These are phyloP conservation scores for Synergus japonicus DNA, from an alignment of 2,888 invertebrate species.

Conservation along the genomic window DNA sequence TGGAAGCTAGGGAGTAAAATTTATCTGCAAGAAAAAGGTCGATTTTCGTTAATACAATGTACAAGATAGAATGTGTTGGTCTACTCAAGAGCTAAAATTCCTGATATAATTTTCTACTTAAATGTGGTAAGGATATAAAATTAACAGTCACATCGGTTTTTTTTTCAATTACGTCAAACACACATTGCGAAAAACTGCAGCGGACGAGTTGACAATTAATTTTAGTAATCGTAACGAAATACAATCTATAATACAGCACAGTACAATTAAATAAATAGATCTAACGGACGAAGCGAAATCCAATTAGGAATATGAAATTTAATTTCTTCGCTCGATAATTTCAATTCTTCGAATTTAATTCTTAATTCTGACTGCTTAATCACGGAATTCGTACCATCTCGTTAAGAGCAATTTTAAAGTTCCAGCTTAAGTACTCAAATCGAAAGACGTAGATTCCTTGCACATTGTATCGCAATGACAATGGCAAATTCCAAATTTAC, in stretches of 20 bases:
- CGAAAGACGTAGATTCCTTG: not conserved
- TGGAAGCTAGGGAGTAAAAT: not conserved
- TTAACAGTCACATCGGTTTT: not conserved
- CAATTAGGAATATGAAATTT: conserved; percentile 3
- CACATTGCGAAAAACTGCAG: not conserved
- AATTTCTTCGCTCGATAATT: not conserved
- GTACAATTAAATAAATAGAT: not conserved
- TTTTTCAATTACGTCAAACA: not conserved
- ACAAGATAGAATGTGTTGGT: not conserved
- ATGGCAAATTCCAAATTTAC: not conserved
- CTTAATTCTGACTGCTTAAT: not conserved
- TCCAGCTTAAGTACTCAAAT: not conserved
- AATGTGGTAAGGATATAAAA: not conserved
- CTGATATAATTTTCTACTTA: not conserved
- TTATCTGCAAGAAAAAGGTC: not conserved
- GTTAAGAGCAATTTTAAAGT: not conserved
- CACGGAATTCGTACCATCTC: not conserved
- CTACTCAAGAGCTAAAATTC: not conserved
- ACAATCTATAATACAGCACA: conserved; percentile 30
- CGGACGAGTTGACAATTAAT: conserved; percentile 1
- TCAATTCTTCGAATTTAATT: not conserved
- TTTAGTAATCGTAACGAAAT: not conserved
- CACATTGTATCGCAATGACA: not conserved
- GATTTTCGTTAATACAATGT: not conserved
- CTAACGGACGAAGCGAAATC: not conserved